Evolutionary conservation across 30 jellyfish, hydroid and myxozoan species (phyloP).

Genomic region (Aurelia coerulea): DNA sequence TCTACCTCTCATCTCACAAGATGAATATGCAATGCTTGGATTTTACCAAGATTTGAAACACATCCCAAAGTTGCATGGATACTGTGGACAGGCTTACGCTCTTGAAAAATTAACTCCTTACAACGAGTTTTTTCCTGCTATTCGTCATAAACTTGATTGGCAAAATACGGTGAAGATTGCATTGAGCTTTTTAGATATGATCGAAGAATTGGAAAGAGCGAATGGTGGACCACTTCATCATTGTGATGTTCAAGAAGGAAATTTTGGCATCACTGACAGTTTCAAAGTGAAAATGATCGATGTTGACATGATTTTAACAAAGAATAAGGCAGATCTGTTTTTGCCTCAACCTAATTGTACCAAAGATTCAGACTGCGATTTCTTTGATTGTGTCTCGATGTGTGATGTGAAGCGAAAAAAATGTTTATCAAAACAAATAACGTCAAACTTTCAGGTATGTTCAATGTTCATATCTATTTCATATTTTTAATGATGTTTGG

Average conservation of each 20-base stretch:
- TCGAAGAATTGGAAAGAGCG: constrained; percentile 67
- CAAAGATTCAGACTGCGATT: constrained; percentile 83
- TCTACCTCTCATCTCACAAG: constrained; percentile 68
- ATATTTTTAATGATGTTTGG: too few species aligned
- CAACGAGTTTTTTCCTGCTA: constrained; percentile 59
- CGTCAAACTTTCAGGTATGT: constrained; percentile 87
- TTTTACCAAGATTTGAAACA: constrained; percentile 65
- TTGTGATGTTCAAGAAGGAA: constrained; percentile 96
- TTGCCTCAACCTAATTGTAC: constrained; percentile 91
- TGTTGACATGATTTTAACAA: constrained; percentile 82
- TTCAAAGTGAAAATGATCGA: constrained; percentile 84
- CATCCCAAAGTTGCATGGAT: constrained; percentile 85
- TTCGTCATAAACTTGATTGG: constrained; percentile 71
- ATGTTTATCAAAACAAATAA: constrained; percentile 76
- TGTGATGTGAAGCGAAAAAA: constrained; percentile 73
- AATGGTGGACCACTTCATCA: constrained; percentile 84
- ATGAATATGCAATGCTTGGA: constrained; percentile 83
- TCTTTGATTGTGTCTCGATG: constrained; percentile 87
- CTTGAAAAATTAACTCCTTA: constrained; percentile 76
- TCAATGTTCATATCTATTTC: neutral
- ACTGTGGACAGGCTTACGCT: constrained; percentile 92
- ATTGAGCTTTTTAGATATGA: constrained; percentile 72
- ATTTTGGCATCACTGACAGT: constrained; percentile 87
- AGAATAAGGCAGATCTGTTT: constrained; percentile 61
- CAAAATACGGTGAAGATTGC: constrained; percentile 66